A percentile compares a stretch with the other conserved stretches of the same genome.
phyloP scores from a whole-genome alignment of 2,113 vertebrate species.

The Charina bottae region DNA sequence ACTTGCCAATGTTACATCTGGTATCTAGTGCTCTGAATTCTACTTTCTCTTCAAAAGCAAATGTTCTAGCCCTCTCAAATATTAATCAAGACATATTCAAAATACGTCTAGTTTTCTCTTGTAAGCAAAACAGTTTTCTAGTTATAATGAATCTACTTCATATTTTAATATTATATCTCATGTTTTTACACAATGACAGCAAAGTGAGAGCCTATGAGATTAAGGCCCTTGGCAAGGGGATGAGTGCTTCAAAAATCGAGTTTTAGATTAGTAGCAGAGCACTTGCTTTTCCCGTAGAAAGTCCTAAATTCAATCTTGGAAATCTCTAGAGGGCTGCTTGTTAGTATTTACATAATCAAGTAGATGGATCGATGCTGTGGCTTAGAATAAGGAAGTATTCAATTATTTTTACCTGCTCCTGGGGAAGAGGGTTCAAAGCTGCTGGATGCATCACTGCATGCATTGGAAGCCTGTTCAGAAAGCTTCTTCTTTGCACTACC shows the following conservation, averaged over 20 bases:
- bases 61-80: background rate
- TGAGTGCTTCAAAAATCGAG: background rate
- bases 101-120: background rate
- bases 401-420: slow-evolving; percentile 80
- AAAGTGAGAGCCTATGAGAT: background rate
- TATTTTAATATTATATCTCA: background rate
- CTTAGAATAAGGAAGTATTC: background rate
- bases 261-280: background rate
- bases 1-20: background rate
- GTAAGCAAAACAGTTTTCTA: background rate
- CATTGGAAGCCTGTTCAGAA: slow-evolving; percentile 91
- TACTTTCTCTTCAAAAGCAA: background rate
- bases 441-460: slow-evolving; percentile 91
- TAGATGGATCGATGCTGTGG: background rate
- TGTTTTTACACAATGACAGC: background rate
- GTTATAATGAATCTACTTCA: background rate
- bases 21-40: background rate
- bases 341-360: background rate
- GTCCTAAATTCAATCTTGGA: background rate
- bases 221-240: background rate
- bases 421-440: slow-evolving; percentile 94
- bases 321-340: background rate
- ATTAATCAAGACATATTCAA: background rate
- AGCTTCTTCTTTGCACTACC: slow-evolving; percentile 94
- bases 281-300: background rate